Base-by-base conservation (phyloP, 1,140 invertebrate species). In the Mamestra configurata region DNA sequence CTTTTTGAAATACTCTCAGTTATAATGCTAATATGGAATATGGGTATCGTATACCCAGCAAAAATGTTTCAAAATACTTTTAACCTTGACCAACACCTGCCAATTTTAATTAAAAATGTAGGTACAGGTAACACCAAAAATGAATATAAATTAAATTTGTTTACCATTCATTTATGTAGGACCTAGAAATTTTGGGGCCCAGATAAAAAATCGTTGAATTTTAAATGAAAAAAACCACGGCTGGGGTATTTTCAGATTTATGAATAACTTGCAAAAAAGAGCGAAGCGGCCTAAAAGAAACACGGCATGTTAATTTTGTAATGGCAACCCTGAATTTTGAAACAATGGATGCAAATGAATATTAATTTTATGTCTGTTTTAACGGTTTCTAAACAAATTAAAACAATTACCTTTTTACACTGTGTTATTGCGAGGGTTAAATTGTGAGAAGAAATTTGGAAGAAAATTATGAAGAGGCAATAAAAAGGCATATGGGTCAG, bases 151-250 rank as follows among this genome's bases (percentile, higher is more conserved):
- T 59, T 59, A 59, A 59, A 15, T 59, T 31, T 59, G 55, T 59
- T 59, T 59, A 59, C 55, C 55, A 59, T 59, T 59, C 55, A 59
- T 59, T 59, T 59, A 59, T 59, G 55, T 59, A 59, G 55, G 55
- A 24, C 27, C 31, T 59, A 59, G 24, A 31, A 15, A 59, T 59
- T 59, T 59, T 31, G 20, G 10, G 24, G 55, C 31, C 0, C 27
- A 24, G 27, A 59, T 59, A 59, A 59, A 59, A 59, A 31, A 59
- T 59, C 24, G 24, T 59, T 59, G 55, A 59, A 59, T 59, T 59
- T 59, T 59, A 59, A 59, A 15, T 31, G 24, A 59, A 27, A 59
- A 59, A 59, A 59, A 27, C 46, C 15, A 15, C 24, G 24, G 5
- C 2, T 24, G 27, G 0, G 15, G 2, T 6, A 13, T 31, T 10